phyloP scores from a whole-genome alignment of 53 echinoderm and acorn worm genomes.

The Antedon mediterranea region DNA sequence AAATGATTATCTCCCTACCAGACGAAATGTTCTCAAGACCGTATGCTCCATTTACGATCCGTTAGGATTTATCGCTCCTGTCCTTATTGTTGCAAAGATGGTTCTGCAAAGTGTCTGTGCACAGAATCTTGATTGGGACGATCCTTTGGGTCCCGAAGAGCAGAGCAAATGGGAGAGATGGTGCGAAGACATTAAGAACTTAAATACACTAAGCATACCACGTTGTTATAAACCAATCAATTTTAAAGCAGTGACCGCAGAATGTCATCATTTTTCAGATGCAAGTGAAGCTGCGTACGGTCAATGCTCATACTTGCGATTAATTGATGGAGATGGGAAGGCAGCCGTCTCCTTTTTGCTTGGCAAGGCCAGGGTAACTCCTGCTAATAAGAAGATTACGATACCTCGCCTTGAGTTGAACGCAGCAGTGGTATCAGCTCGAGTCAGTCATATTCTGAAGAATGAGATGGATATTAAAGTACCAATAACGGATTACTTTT shows the following conservation, averaged over 20 bases:
- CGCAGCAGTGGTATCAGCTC: slow-evolving; percentile 32
- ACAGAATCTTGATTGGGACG: slow-evolving; percentile 16
- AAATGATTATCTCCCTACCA: too few species aligned
- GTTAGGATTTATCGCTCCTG: slow-evolving; percentile 1
- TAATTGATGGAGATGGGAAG: too few species aligned
- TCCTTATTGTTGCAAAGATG: not conserved
- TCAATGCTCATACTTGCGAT: slow-evolving; percentile 38
- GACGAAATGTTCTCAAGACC: too few species aligned
- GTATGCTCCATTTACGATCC: too few species aligned
- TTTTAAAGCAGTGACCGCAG: slow-evolving; percentile 4
- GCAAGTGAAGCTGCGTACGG: slow-evolving; percentile 42
- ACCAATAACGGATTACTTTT: not conserved
- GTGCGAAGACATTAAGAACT: not conserved
- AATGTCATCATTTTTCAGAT: slow-evolving; percentile 37
- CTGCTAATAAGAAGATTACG: slow-evolving; percentile 8
- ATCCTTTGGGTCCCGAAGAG: slow-evolving; percentile 5
- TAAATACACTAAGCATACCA: slow-evolving; percentile 4
- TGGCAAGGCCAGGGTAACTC: too few species aligned
- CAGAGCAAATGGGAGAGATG: slow-evolving; percentile 8
- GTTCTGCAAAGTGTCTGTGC: not conserved
- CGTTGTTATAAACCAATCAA: slow-evolving; percentile 24
- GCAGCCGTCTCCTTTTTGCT: too few species aligned
- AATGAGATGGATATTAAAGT: not conserved
- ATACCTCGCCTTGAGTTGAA: slow-evolving; percentile 35
- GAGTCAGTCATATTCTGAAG: too few species aligned